Evolutionary conservation across 2,888 invertebrate genomes (phyloP).

Genomic region (Troilus luridus): DNA sequence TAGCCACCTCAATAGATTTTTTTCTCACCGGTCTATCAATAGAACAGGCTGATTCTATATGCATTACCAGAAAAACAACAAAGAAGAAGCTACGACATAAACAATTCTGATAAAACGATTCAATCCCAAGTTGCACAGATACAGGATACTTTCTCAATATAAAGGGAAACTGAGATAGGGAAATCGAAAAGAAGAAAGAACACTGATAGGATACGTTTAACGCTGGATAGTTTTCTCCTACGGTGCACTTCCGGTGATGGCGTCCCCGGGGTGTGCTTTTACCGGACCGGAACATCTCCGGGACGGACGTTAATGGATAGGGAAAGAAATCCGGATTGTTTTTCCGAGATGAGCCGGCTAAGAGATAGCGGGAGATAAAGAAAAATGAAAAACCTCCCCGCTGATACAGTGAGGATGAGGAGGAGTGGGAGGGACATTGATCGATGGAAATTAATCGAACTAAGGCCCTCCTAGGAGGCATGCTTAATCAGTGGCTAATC

Average conservation of each 20-base stretch:
- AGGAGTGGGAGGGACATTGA: neutral
- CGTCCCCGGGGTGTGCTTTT: constrained; percentile 9
- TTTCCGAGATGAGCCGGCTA: constrained; percentile 32
- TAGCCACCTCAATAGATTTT: neutral
- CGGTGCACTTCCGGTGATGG: constrained; percentile 8
- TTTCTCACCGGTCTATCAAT: neutral
- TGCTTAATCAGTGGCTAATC: constrained; percentile 46
- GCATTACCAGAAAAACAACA: neutral
- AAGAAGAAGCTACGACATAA: neutral
- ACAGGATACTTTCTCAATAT: neutral
- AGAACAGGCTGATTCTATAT: neutral
- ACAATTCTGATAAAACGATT: neutral
- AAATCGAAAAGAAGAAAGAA: constrained; percentile 7
- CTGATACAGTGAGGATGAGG: neutral
- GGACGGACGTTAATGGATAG: constrained; percentile 4
- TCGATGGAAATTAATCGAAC: constrained; percentile 44
- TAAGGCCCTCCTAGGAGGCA: constrained; percentile 39
- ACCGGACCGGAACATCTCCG: neutral
- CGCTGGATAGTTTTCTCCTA: neutral
- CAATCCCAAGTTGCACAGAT: neutral
- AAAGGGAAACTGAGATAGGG: neutral
- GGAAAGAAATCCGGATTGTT: constrained; percentile 33
- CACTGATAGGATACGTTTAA: constrained; percentile 24
- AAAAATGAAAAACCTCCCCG: constrained; percentile 3
- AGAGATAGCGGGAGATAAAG: constrained; percentile 16